These are phyloP conservation scores for Exocentrus adspersus DNA, from an alignment of 2,888 invertebrate species.

Conservation along the genomic window DNA sequence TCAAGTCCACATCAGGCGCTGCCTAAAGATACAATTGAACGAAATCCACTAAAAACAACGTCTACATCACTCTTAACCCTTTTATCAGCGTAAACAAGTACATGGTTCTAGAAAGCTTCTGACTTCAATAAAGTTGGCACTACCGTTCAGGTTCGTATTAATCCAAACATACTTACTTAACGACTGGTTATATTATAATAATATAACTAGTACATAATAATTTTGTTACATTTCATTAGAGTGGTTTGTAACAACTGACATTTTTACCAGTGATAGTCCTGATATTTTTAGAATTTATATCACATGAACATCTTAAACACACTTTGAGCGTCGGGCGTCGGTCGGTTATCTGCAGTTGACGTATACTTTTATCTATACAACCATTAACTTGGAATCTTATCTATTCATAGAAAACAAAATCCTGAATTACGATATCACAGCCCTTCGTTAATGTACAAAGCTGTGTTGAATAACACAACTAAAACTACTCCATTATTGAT, in stretches of 20 bases:
- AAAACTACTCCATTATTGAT: too few relatives aligned
- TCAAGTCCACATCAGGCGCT: not conserved
- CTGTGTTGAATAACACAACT: too few relatives aligned
- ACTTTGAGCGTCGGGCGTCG: not conserved
- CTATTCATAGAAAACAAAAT: not conserved
- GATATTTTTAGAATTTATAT: conserved; percentile 18
- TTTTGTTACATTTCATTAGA: not conserved
- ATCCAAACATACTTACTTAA: too few relatives aligned
- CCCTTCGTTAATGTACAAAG: not conserved
- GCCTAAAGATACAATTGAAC: not conserved
- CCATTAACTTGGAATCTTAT: conserved; percentile 4
- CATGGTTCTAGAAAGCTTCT: not conserved
- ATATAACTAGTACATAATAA: not conserved
- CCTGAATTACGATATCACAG: not conserved
- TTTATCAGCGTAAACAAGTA: not conserved
- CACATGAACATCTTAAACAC: conserved; percentile 10
- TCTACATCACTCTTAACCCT: not conserved
- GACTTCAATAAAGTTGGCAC: too few relatives aligned
- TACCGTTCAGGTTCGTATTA: too few relatives aligned
- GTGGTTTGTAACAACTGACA: not conserved
- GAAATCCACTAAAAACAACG: not conserved
- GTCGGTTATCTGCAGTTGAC: conserved; percentile 14
- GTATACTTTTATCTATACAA: conserved; percentile 17
- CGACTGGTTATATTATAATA: too few relatives aligned
- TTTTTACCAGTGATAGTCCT: conserved; percentile 1